A percentile compares a stretch with the other conserved stretches of the same genome.
phyloP scores from a whole-genome alignment of 2,797 vertebrate species.

The Dendrocincla tyrannina region DNA sequence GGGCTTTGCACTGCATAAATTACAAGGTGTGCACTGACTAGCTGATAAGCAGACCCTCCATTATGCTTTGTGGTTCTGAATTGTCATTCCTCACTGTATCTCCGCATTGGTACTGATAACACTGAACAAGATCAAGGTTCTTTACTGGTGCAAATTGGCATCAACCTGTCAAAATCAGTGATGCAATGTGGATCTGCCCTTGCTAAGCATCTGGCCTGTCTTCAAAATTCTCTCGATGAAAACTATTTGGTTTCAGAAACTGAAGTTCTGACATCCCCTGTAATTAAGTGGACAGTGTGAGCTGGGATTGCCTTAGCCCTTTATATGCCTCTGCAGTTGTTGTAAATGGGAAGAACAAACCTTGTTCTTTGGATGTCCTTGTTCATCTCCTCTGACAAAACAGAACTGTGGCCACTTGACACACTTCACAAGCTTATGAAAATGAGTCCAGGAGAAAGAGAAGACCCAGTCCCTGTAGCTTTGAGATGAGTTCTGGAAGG shows the following conservation, averaged over 20 bases:
- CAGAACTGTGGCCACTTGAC: background rate
- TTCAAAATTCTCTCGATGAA: background rate
- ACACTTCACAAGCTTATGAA: background rate
- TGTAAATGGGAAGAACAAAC: background rate
- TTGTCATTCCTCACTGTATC: background rate
- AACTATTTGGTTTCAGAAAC: background rate
- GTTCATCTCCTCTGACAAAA: background rate
- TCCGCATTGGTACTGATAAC: background rate
- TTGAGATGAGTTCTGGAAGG: background rate
- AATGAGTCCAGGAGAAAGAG: background rate
- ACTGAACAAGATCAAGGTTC: background rate
- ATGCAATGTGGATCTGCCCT: background rate
- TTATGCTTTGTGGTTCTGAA: background rate
- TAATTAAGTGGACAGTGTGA: background rate
- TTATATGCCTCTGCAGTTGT: background rate
- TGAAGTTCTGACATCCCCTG: background rate
- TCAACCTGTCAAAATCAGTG: background rate
- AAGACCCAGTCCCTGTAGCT: background rate
- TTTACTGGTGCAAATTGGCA: background rate
- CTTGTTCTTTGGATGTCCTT: background rate
- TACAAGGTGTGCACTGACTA: background rate
- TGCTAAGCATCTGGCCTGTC: background rate
- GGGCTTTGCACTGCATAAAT: background rate
- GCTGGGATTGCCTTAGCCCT: background rate
- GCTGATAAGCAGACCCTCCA: background rate